Percentiles rank a stretch among this genome's conserved stretches.
Conservation (phyloP, 1,140 invertebrate genomes). For the Condylostylus longicornis region DNA sequence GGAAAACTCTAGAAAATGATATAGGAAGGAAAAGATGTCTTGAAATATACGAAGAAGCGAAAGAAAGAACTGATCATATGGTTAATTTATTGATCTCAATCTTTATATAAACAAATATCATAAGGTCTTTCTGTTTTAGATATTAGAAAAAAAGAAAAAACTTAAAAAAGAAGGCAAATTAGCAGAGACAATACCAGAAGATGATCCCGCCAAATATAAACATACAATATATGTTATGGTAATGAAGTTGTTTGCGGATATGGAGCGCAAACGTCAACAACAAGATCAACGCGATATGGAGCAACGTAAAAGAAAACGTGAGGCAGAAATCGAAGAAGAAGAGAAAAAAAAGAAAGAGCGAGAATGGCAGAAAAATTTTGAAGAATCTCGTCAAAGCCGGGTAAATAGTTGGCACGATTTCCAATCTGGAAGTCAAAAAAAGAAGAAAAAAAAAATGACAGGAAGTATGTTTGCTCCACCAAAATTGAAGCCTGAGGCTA, state of each 20-base stretch:
- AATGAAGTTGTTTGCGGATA: conserved; percentile 97
- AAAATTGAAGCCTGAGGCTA: conserved; percentile 88
- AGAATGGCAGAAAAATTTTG: conserved; percentile 97
- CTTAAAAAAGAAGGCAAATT: conserved; percentile 81
- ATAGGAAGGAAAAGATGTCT: conserved; percentile 85
- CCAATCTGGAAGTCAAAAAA: conserved; percentile 54
- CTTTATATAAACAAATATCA: no score
- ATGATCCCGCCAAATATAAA: conserved; percentile 82
- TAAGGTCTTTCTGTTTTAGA: conserved; percentile 45
- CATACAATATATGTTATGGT: conserved; percentile 94
- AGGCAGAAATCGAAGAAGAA: conserved; percentile 85
- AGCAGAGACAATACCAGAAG: conserved; percentile 71
- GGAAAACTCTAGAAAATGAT: conserved; percentile 92
- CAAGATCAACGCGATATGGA: conserved; percentile 79
- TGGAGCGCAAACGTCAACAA: conserved; percentile 75
- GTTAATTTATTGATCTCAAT: conserved; percentile 37
- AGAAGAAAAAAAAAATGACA: conserved; percentile 51
- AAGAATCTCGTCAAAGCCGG: conserved; percentile 86
- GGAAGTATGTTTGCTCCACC: conserved; percentile 79
- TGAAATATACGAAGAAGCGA: conserved; percentile 95
- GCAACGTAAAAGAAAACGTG: conserved; percentile 86
- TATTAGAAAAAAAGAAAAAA: conserved; percentile 89
- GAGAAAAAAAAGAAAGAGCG: conserved; percentile 75
- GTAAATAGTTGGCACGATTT: conserved; percentile 95
- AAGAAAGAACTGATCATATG: conserved; percentile 84